Conservation (phyloP, 2,113 vertebrate species). For the Xenopus borealis region DNA sequence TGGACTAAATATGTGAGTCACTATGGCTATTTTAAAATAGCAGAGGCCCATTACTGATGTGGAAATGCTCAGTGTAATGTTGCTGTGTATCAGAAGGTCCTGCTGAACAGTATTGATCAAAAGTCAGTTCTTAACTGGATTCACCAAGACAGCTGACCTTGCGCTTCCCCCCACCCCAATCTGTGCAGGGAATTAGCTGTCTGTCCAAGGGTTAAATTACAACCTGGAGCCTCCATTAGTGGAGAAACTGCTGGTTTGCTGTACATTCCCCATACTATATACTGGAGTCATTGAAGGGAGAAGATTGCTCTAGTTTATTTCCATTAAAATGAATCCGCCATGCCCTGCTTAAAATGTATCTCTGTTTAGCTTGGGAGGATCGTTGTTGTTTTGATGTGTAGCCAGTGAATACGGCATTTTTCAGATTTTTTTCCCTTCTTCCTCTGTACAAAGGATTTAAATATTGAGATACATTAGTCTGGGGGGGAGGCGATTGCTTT, state of each 20-base stretch:
- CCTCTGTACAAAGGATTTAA: slow-evolving; percentile 26
- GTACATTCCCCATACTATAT: not conserved
- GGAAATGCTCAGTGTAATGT: not conserved
- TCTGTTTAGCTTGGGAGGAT: slow-evolving; percentile 16
- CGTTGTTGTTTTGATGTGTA: slow-evolving; percentile 33
- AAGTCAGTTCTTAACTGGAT: not conserved
- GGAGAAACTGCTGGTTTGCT: not conserved
- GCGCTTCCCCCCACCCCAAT: not conserved
- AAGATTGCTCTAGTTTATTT: slow-evolving; percentile 25
- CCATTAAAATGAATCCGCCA: slow-evolving; percentile 35
- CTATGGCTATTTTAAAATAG: not conserved
- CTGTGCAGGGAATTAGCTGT: not conserved
- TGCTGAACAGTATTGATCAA: not conserved
- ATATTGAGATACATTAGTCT: not conserved
- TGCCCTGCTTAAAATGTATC: slow-evolving; percentile 15
- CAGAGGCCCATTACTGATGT: not conserved
- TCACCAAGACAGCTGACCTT: not conserved
- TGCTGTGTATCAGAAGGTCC: not conserved
- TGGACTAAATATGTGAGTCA: not conserved
- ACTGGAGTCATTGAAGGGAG: slow-evolving; percentile 24
- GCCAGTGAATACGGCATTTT: not conserved
- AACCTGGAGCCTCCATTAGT: slow-evolving; percentile 12
- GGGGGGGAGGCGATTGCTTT: slow-evolving; percentile 4
- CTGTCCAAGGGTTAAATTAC: slow-evolving; percentile 20
- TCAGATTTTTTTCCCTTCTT: slow-evolving; percentile 8